These are phyloP conservation scores for Drosophila histrio DNA, from an alignment of 2,888 invertebrate genomes.

Conservation along the genomic window DNA sequence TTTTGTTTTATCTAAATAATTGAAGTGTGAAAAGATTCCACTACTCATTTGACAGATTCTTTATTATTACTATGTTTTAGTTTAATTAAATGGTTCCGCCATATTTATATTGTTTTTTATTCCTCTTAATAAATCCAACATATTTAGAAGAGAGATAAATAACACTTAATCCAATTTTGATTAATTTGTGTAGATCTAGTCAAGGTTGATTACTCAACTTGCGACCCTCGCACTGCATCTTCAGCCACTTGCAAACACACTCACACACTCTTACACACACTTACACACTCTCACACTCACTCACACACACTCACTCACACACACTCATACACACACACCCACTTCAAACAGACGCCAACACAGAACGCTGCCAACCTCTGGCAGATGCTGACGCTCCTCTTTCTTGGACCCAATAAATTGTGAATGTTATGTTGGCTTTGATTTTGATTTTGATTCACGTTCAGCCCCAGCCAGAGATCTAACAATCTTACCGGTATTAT, in stretches of 20 bases:
- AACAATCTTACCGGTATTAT: slow-evolving; percentile 4
- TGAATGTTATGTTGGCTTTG: slow-evolving; percentile 31
- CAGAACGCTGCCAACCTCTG: slow-evolving; percentile 27
- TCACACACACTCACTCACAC: slow-evolving; percentile 1
- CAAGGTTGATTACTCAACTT: slow-evolving; percentile 34
- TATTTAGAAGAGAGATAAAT: neutral
- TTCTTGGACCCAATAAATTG: slow-evolving; percentile 35
- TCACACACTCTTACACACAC: neutral
- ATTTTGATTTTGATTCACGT: slow-evolving; percentile 36
- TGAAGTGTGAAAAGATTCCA: no score
- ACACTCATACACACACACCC: slow-evolving; percentile 20
- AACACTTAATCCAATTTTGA: slow-evolving; percentile 15
- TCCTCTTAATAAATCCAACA: neutral
- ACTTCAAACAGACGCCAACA: slow-evolving; percentile 41
- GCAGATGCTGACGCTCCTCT: slow-evolving; percentile 50
- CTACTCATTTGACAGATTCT: no score
- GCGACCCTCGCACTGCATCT: slow-evolving; percentile 51
- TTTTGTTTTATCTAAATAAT: neutral
- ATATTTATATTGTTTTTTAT: neutral
- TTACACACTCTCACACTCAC: slow-evolving; percentile 28
- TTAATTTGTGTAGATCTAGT: slow-evolving; percentile 17
- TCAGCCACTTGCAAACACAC: slow-evolving; percentile 27
- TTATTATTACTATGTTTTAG: neutral
- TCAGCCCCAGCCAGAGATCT: neutral
- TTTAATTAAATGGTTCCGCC: neutral